Evolutionary conservation across 2,113 vertebrate species (phyloP).

Genomic region (Heptranchias perlo): DNA sequence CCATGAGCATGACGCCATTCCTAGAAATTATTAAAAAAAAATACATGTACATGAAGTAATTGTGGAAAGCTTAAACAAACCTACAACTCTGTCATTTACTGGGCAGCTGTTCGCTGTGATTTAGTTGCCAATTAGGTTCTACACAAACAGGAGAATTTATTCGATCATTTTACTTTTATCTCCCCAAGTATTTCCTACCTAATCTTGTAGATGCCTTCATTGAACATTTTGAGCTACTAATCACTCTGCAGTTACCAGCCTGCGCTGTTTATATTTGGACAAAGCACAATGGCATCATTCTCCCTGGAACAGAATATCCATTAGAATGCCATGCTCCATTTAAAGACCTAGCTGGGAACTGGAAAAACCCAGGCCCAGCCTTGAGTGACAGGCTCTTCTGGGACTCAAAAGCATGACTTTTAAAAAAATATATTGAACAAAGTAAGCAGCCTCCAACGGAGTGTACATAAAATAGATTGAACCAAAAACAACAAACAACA

Average conservation of each 20-base stretch:
- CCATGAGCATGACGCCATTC: slow-evolving; percentile 97
- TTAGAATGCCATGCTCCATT: not conserved
- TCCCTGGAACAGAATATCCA: not conserved
- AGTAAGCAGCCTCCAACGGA: not conserved
- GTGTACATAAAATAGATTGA: not conserved
- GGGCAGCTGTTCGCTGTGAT: not conserved
- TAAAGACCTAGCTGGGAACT: not conserved
- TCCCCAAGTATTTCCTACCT: not conserved
- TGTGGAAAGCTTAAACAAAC: not conserved
- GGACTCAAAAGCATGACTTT: not conserved
- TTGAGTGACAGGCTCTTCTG: not conserved
- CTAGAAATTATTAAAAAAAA: slow-evolving; percentile 50
- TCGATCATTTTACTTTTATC: not conserved
- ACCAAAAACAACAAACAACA: too few relatives aligned
- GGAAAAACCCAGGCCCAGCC: not conserved
- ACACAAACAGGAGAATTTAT: not conserved
- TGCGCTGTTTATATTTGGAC: not conserved
- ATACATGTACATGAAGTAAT: not conserved
- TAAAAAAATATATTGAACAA: not conserved
- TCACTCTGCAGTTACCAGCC: not conserved
- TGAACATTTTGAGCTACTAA: not conserved
- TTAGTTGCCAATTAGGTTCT: not conserved
- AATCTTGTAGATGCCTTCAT: not conserved
- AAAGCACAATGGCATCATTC: not conserved
- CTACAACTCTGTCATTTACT: not conserved